Evolutionary conservation across 2,797 vertebrate species (phyloP).

Genomic region (Spheniscus humboldti): DNA sequence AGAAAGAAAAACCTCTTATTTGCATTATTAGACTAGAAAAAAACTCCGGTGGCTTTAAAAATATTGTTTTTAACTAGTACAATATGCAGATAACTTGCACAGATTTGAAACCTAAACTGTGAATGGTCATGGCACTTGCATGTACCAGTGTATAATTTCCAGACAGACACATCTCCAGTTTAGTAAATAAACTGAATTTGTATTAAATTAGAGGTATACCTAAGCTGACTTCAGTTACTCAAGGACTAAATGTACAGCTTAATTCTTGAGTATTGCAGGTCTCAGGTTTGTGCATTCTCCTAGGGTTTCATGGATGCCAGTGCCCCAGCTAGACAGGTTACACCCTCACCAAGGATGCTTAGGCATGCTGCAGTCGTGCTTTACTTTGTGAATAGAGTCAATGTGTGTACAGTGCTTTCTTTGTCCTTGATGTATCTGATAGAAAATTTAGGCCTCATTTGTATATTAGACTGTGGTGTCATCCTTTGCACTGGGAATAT

Average conservation of each 20-base stretch:
- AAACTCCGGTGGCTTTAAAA: not conserved
- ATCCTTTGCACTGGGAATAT: not conserved
- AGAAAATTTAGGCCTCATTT: not conserved
- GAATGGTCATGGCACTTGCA: not conserved
- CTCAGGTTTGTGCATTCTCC: not conserved
- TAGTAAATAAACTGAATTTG: not conserved
- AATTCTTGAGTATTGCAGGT: not conserved
- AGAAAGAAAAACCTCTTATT: not conserved
- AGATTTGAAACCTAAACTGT: not conserved
- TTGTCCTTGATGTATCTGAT: not conserved
- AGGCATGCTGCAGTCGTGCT: not conserved
- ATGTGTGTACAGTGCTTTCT: not conserved
- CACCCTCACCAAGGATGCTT: rapidly evolving
- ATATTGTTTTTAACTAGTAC: not conserved
- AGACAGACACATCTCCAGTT: not conserved
- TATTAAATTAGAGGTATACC: not conserved
- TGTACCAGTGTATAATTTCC: not conserved
- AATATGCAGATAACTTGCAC: not conserved
- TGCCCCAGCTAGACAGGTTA: not conserved
- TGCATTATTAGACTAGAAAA: not conserved
- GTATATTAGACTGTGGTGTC: not conserved
- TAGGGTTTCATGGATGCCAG: not conserved
- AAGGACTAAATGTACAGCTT: not conserved
- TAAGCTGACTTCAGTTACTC: not conserved
- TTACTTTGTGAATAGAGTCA: not conserved